These are phyloP conservation scores for Zaprionus taronus DNA, from an alignment of 1,140 invertebrate genomes.

Conservation along the genomic window DNA sequence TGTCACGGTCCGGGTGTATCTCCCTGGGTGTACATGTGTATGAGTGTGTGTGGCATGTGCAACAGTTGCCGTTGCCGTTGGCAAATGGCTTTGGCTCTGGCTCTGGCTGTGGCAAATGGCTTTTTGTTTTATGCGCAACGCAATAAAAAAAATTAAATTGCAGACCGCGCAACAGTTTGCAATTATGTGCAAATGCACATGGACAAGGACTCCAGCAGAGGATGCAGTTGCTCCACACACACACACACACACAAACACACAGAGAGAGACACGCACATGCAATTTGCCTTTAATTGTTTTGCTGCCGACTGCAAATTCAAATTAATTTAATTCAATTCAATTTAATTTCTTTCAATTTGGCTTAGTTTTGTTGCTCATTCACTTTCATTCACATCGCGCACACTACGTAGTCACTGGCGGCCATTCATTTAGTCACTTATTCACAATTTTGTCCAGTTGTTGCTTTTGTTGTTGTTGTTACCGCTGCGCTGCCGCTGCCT, in stretches of 20 bases:
- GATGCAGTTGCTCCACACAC: neutral
- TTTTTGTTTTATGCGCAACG: conserved; percentile 47
- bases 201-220: neutral
- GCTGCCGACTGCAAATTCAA: conserved; percentile 44
- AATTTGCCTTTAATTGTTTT: conserved; percentile 63
- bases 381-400: conserved; percentile 36
- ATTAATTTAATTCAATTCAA: conserved; percentile 36
- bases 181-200: conserved; percentile 74
- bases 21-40: conserved; percentile 18
- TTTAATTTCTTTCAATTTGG: conserved; percentile 45
- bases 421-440: conserved; percentile 46
- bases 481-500: conserved; percentile 18
- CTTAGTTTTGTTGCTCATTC: conserved; percentile 47
- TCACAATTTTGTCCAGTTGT: conserved; percentile 20
- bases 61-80: conserved; percentile 61
- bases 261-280: conserved; percentile 11
- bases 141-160: conserved; percentile 63
- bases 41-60: conserved; percentile 45
- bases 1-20: conserved; percentile 34
- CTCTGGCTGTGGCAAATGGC: conserved; percentile 35
- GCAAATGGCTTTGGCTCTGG: conserved; percentile 22
- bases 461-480: conserved; percentile 22
- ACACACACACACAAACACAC: neutral
- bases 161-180: conserved; percentile 75
- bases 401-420: conserved; percentile 33